These are phyloP conservation scores for Tolmerus cingulatus DNA, from an alignment of 2,888 invertebrate genomes.

Conservation along the genomic window DNA sequence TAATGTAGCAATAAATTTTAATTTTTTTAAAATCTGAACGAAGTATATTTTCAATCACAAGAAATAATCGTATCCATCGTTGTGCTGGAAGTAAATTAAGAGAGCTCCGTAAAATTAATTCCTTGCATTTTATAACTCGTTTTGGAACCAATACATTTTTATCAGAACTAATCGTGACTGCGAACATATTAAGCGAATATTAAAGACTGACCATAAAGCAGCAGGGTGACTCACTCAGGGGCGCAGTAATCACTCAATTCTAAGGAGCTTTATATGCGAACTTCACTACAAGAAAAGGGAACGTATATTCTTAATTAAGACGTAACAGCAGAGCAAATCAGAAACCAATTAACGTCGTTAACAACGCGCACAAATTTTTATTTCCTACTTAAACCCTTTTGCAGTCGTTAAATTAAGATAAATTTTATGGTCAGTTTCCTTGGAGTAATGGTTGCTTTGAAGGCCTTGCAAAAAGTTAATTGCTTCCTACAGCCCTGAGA, in stretches of 20 bases:
- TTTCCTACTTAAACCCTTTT: conserved; percentile 15
- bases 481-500: background rate
- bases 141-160: background rate
- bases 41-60: background rate
- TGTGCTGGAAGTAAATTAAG: conserved; percentile 1
- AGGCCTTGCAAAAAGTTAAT: background rate
- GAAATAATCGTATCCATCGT: background rate
- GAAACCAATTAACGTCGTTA: conserved; percentile 28
- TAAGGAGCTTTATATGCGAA: background rate
- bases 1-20: background rate
- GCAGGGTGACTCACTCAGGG: background rate
- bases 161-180: conserved; percentile 9
- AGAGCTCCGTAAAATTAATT: conserved; percentile 15
- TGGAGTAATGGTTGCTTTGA: conserved; percentile 3
- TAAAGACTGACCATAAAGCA: conserved; percentile 5
- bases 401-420: conserved; percentile 32
- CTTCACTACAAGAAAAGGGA: background rate
- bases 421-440: conserved; percentile 31
- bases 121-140: background rate
- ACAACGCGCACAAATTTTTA: conserved; percentile 23
- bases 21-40: background rate
- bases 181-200: conserved; percentile 16
- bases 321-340: conserved; percentile 26
- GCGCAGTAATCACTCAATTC: conserved; percentile 23
- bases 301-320: conserved; percentile 26